These are phyloP conservation scores for Nesogale talazaci DNA, from an alignment of 2,113 vertebrate genomes.

Conservation along the genomic window DNA sequence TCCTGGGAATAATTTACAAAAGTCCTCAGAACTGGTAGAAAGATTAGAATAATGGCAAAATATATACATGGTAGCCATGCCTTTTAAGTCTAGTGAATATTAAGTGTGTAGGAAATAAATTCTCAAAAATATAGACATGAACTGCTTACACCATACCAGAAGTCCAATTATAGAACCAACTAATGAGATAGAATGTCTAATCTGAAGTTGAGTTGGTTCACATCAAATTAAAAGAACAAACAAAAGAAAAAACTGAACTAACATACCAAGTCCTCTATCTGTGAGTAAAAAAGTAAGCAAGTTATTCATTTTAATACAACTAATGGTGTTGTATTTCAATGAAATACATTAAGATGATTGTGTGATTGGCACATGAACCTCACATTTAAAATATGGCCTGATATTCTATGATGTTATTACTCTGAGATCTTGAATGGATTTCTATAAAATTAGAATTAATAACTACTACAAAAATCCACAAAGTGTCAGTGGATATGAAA, in stretches of 20 bases:
- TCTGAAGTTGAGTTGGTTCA: not conserved
- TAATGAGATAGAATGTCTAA: not conserved
- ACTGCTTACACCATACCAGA: not conserved
- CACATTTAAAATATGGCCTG: not conserved
- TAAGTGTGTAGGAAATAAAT: not conserved
- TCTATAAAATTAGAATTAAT: not conserved
- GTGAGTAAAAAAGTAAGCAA: not conserved
- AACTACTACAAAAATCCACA: not conserved
- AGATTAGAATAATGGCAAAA: not conserved
- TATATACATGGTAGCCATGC: not conserved
- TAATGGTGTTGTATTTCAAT: not conserved
- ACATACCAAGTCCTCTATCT: not conserved
- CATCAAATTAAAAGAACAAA: not conserved
- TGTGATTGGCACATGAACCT: not conserved
- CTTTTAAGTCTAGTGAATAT: not conserved
- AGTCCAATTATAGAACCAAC: not conserved
- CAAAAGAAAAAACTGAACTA: too few relatives aligned
- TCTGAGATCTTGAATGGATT: not conserved
- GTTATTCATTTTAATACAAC: not conserved
- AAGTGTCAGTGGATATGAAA: not conserved
- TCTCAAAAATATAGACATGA: not conserved
- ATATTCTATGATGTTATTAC: not conserved
- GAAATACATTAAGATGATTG: not conserved
- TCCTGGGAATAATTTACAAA: not conserved
- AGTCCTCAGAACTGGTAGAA: not conserved